phyloP scores from a whole-genome alignment of 2,888 invertebrate genomes.

The Chorisops tibialis region DNA sequence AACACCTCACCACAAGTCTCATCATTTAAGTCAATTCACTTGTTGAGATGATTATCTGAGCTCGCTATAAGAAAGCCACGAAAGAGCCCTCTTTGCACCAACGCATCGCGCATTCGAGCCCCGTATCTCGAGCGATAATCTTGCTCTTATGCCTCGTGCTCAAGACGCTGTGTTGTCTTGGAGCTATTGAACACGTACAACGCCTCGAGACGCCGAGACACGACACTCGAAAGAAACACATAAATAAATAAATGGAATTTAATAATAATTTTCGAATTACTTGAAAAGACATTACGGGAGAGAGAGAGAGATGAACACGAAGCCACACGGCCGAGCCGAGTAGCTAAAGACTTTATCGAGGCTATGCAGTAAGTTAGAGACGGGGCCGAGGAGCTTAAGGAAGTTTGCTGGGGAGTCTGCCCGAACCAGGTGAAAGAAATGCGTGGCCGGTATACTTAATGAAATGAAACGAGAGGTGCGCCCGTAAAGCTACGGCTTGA shows the following conservation, averaged over 20 bases:
- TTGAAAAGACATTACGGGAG: slow-evolving; percentile 5
- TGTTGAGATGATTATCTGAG: slow-evolving; percentile 16
- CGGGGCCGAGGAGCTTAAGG: too few relatives aligned
- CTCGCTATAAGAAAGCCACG: neutral
- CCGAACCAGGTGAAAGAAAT: slow-evolving; percentile 25
- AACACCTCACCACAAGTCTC: slow-evolving; percentile 31
- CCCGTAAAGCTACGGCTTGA: slow-evolving; percentile 3
- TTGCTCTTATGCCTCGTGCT: slow-evolving; percentile 13
- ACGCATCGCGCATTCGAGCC: slow-evolving; percentile 12
- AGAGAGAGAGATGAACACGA: neutral
- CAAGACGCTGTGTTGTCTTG: slow-evolving; percentile 1
- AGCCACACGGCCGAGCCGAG: neutral
- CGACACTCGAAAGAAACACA: slow-evolving; percentile 10
- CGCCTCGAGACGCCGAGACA: slow-evolving; percentile 12
- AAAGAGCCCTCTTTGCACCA: neutral
- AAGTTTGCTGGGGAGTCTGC: too few relatives aligned
- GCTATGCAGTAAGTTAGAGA: too few relatives aligned
- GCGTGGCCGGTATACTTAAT: slow-evolving; percentile 33
- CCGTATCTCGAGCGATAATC: slow-evolving; percentile 17
- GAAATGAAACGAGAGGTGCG: slow-evolving; percentile 27
- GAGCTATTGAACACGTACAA: slow-evolving; percentile 11
- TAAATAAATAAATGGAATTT: slow-evolving; percentile 18
- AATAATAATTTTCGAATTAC: slow-evolving; percentile 20
- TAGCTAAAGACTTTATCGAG: slow-evolving; percentile 15
- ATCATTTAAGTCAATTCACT: slow-evolving; percentile 25